Evolutionary conservation across 2,888 invertebrate genomes (phyloP).

Genomic region (Yponomeuta malinellus): DNA sequence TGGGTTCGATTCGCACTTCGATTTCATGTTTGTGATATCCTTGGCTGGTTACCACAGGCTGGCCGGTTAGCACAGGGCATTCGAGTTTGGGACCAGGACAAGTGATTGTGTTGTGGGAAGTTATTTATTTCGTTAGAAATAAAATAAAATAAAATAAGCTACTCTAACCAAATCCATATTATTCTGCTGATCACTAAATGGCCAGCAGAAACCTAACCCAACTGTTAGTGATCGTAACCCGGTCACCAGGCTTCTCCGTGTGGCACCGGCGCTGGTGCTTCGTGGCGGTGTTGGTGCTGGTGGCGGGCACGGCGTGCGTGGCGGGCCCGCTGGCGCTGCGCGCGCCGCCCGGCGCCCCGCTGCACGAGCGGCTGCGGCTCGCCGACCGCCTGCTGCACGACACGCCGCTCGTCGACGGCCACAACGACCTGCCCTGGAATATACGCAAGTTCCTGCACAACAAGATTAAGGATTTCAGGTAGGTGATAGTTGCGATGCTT

Average conservation of each 20-base stretch:
- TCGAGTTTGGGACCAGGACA: too few relatives aligned
- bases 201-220: too few relatives aligned
- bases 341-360: conserved; percentile 84
- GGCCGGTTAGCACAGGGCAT: too few relatives aligned
- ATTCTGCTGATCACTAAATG: too few relatives aligned
- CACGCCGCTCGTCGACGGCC: conserved; percentile 88
- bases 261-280: conserved; percentile 84
- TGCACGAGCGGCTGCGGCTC: conserved; percentile 84
- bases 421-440: conserved; percentile 95
- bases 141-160: too few relatives aligned
- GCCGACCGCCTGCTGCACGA: conserved; percentile 84
- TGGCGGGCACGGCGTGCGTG: conserved; percentile 87
- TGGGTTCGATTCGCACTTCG: too few relatives aligned
- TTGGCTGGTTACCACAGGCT: too few relatives aligned
- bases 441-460: conserved; percentile 93
- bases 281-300: conserved; percentile 83
- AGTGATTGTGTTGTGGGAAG: too few relatives aligned
- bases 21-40: too few relatives aligned
- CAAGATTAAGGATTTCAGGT: conserved; percentile 88
- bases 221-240: not conserved
- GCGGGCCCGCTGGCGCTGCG: conserved; percentile 87
- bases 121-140: too few relatives aligned
- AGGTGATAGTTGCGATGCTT: conserved; percentile 26
- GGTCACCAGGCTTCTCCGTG: conserved; percentile 48
- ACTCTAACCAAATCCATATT: too few relatives aligned